Evolutionary conservation across 1,140 invertebrate genomes (phyloP), one percentile per base, ranked within the genome.

Genomic region (Asbolus verrucosus): DNA sequence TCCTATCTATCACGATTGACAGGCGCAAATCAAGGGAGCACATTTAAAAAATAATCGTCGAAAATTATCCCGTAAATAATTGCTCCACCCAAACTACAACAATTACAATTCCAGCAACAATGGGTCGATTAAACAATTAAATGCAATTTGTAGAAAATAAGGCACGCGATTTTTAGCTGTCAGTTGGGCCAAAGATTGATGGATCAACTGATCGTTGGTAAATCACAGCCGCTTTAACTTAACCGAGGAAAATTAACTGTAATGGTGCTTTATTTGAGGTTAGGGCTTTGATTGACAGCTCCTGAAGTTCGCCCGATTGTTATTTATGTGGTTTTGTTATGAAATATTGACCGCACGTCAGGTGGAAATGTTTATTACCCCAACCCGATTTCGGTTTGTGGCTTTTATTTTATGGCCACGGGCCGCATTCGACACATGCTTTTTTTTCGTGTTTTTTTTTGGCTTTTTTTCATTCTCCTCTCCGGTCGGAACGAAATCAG

Each of bases 1-100:
- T 66, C 65, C 72, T 70, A 73, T 73, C 72, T 70, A 73, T 73
- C 72, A 73, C 72, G 43, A 73, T 73, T 73, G 72, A 73, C 72
- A 73, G 72, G 62, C 72, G 59, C 67, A 69, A 72, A 72, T 73
- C 68, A 73, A 66, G 21, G 30, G 0, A 27, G 14, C 21, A 62
- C 62, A 67, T 50, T 65, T 69, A 70, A 67, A 73, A 73, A 70
- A 65, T 70, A 65, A 69, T 72, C 62, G 60, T 54, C 33, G 50
- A 33, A 71, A 67, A 71, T 68, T 68, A 67, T 68, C 70, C 43
- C 27, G 39, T 59, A 69, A 69, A 69, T 62, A 69, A 69, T 69
- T 62, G 60, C 59, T 54, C 41, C 11, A 18, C 21, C 43, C 3
- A 50, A 43, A 36, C 27, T 27, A 66, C 67, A 69, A 59, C 65